Conservation (phyloP, 2,113 vertebrate species). For the Aleadryas rufinucha region DNA sequence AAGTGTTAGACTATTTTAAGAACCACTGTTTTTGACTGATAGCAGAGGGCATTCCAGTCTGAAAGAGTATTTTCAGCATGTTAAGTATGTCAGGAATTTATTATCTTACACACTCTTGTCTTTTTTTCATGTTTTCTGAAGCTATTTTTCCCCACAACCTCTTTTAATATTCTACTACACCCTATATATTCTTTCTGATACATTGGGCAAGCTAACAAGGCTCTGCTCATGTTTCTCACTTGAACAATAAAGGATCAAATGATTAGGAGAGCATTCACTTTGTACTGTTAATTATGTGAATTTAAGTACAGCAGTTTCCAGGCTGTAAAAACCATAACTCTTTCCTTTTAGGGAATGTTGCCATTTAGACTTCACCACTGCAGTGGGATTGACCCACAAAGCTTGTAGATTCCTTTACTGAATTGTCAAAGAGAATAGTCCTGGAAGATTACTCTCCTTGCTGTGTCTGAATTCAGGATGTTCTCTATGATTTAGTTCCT, state of each 20-base stretch:
- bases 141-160: background rate
- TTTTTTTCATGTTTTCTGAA: background rate
- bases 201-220: background rate
- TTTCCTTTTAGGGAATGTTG: background rate
- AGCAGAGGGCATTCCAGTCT: background rate
- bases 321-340: background rate
- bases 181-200: background rate
- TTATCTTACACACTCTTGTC: background rate
- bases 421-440: background rate
- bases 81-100: background rate
- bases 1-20: background rate
- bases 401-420: background rate
- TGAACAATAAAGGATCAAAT: background rate
- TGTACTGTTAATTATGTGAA: background rate
- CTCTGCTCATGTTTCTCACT: background rate
- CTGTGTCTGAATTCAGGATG: background rate
- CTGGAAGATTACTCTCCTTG: background rate
- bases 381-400: background rate
- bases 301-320: background rate
- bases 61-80: background rate
- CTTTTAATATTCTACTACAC: background rate
- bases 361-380: background rate
- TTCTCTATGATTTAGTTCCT: background rate
- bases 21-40: background rate
- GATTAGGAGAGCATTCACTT: background rate